These are phyloP conservation scores for Tympanoctomys barrerae DNA, from an alignment of 2,797 vertebrate genomes.

Conservation along the genomic window DNA sequence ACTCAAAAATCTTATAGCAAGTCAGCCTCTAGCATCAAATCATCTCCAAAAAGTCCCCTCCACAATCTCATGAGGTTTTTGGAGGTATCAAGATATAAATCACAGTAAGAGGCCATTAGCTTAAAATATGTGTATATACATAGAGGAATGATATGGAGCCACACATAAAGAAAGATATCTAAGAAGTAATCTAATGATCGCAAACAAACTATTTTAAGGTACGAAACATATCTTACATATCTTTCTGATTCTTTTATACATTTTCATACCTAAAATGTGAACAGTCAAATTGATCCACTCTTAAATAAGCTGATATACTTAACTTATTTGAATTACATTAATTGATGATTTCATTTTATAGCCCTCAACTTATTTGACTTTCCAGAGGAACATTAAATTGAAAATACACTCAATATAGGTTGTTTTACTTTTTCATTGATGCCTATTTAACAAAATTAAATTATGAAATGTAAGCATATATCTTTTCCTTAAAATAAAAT, in stretches of 20 bases:
- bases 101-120: neutral
- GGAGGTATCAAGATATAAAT: neutral
- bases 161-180: neutral
- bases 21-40: neutral
- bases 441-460: neutral
- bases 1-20: neutral
- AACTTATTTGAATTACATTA: neutral
- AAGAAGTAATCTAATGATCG: neutral
- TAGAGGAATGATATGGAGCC: neutral
- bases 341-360: slow-evolving; percentile 2
- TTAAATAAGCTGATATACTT: slow-evolving; percentile 1
- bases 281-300: neutral
- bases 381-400: neutral
- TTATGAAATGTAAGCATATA: neutral
- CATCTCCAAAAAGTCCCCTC: neutral
- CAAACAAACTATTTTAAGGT: neutral
- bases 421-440: neutral
- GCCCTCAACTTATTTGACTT: neutral
- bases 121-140: slow-evolving; percentile 21
- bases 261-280: neutral
- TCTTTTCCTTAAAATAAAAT: neutral
- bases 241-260: neutral
- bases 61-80: neutral
- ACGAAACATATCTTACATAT: neutral
- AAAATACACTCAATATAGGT: neutral